Conservation (phyloP, 1,140 invertebrate species). For the Ostrea denselamellosa region DNA sequence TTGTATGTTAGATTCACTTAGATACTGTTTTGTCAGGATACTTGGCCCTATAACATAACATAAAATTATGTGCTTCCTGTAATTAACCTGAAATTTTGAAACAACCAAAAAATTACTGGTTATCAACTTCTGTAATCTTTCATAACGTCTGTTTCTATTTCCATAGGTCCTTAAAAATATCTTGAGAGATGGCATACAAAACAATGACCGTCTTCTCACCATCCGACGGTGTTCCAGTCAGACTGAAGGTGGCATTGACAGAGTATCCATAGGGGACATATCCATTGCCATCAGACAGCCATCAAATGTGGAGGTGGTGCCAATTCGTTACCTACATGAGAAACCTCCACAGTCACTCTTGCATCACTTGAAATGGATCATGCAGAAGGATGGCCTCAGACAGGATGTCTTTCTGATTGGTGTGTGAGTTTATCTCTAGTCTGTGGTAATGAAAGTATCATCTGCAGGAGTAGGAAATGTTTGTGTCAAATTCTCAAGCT, state of each 20-base stretch:
- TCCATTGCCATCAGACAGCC: constrained; percentile 60
- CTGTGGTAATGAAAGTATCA: too few species aligned
- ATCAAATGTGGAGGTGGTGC: constrained; percentile 86
- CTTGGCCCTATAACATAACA: too few species aligned
- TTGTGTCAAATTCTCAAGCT: too few species aligned
- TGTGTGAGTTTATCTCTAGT: neutral
- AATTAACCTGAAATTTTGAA: too few species aligned
- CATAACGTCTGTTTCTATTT: neutral
- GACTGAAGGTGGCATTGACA: constrained; percentile 39
- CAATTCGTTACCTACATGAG: constrained; percentile 84
- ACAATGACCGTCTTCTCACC: neutral
- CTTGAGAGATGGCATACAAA: neutral
- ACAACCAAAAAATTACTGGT: neutral
- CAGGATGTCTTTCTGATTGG: constrained; percentile 98
- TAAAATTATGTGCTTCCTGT: too few species aligned
- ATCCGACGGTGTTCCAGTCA: constrained; percentile 51
- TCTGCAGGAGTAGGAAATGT: too few species aligned
- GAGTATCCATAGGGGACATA: constrained; percentile 70
- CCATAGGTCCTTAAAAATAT: constrained; percentile 27
- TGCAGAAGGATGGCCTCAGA: constrained; percentile 93
- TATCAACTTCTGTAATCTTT: neutral
- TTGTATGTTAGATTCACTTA: too few species aligned
- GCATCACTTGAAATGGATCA: constrained; percentile 93
- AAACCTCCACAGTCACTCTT: constrained; percentile 86
- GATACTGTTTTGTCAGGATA: too few species aligned